Conservation (phyloP, 2,797 vertebrate species). For the Neoniphon sammara region DNA sequence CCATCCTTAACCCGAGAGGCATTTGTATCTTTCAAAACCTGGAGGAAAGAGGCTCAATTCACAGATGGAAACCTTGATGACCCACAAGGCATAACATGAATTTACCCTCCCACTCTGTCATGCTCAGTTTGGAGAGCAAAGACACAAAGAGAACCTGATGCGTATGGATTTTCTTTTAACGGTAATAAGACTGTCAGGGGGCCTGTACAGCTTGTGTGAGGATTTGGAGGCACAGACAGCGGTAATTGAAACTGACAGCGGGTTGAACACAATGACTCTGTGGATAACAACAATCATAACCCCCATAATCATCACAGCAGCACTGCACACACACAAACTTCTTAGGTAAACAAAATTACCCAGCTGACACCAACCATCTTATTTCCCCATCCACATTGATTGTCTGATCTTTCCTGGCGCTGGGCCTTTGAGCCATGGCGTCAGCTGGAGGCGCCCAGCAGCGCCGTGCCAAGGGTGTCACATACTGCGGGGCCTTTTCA, state of each 20-base stretch:
- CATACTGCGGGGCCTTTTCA: constrained; percentile 22
- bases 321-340: constrained; percentile 66
- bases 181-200: constrained; percentile 74
- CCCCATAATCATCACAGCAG: constrained; percentile 80
- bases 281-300: constrained; percentile 83
- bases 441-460: constrained; percentile 25
- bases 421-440: not conserved
- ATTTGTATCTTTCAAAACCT: constrained; percentile 60
- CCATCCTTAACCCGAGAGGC: constrained; percentile 47
- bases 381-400: constrained; percentile 62
- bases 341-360: constrained; percentile 82
- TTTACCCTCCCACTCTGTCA: constrained; percentile 44
- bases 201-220: constrained; percentile 58
- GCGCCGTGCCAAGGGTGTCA: constrained; percentile 11
- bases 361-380: constrained; percentile 65
- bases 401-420: constrained; percentile 50
- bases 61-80: constrained; percentile 60
- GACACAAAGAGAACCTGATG: constrained; percentile 75
- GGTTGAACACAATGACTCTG: constrained; percentile 80
- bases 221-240: constrained; percentile 75
- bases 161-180: constrained; percentile 83
- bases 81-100: constrained; percentile 61
- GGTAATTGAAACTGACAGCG: constrained; percentile 85
- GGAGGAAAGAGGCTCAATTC: constrained; percentile 41
- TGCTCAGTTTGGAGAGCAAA: constrained; percentile 66